Conservation (phyloP, 2,797 vertebrate genomes). For the Hybognathus amarus region DNA sequence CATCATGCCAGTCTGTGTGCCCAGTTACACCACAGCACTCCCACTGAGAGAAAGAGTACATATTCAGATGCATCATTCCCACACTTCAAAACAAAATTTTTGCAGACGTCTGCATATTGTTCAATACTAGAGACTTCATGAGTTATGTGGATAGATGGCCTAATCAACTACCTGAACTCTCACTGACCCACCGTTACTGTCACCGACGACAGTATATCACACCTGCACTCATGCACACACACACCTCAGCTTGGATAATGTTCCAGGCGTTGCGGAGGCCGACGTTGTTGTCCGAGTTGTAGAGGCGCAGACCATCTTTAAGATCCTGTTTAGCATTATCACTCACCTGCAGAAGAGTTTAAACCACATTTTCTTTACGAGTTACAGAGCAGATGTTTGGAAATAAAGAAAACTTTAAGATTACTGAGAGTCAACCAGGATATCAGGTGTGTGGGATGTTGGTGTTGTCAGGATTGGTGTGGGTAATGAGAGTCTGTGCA, state of each 20-base stretch:
- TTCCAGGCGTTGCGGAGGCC: conserved; percentile 96
- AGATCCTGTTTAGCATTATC: conserved; percentile 91
- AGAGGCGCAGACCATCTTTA: conserved; percentile 91
- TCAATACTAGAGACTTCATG: conserved; percentile 1
- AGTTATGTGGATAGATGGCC: conserved; percentile 8
- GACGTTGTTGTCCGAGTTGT: conserved; percentile 90
- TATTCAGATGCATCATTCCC: conserved; percentile 1
- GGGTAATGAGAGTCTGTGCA: conserved; percentile 20
- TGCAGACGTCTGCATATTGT: conserved; percentile 26
- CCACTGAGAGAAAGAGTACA: conserved; percentile 78
- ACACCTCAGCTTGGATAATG: conserved; percentile 94
- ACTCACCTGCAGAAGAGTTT: conserved; percentile 80
- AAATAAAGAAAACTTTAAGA: conserved; percentile 2
- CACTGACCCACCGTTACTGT: conserved; percentile 15
- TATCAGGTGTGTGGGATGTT: conserved; percentile 28
- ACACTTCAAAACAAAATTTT: neutral
- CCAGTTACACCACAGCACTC: conserved; percentile 90
- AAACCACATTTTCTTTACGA: neutral
- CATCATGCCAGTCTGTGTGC: conserved; percentile 87
- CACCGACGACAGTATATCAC: neutral
- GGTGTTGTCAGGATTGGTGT: neutral
- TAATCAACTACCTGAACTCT: conserved; percentile 33
- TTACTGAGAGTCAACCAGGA: neutral
- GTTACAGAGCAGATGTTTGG: neutral
- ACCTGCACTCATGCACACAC: conserved; percentile 22